These are phyloP conservation scores for Holacanthella duospinosa DNA, from an alignment of 2,888 invertebrate species.

Conservation along the genomic window DNA sequence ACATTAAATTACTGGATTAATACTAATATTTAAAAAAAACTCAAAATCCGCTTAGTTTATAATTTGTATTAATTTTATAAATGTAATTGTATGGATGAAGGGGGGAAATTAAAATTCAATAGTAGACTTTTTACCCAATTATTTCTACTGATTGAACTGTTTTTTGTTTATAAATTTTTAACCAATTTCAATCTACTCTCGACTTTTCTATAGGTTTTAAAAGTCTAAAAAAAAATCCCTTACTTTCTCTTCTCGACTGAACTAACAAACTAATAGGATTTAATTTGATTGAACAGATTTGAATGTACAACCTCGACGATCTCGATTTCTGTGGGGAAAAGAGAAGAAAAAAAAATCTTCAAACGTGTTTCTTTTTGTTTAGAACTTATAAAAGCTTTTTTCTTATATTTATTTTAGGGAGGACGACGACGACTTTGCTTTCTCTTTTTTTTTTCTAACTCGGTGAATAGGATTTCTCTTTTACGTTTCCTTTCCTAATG, in stretches of 20 bases:
- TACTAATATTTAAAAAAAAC: no score
- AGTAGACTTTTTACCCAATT: no score
- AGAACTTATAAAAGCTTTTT: constrained; percentile 3
- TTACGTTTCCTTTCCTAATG: constrained; percentile 18
- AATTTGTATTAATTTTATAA: not conserved
- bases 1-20: no score
- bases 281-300: not conserved
- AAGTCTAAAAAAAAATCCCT: no score
- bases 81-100: no score
- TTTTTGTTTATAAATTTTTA: no score
- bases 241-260: no score
- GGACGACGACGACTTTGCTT: constrained; percentile 13
- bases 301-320: not conserved
- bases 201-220: no score
- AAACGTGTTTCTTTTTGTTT: constrained; percentile 9
- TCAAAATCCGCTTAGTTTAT: not conserved
- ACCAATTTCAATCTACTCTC: no score
- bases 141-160: no score
- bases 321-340: not conserved
- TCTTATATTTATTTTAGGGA: constrained; percentile 3
- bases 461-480: constrained; percentile 10
- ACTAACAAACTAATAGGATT: no score
- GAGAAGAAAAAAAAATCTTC: constrained; percentile 12
- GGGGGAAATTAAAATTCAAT: no score
- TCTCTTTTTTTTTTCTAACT: not conserved